Conservation (phyloP, 2,113 vertebrate genomes). For the Chascanopsetta lugubris region DNA sequence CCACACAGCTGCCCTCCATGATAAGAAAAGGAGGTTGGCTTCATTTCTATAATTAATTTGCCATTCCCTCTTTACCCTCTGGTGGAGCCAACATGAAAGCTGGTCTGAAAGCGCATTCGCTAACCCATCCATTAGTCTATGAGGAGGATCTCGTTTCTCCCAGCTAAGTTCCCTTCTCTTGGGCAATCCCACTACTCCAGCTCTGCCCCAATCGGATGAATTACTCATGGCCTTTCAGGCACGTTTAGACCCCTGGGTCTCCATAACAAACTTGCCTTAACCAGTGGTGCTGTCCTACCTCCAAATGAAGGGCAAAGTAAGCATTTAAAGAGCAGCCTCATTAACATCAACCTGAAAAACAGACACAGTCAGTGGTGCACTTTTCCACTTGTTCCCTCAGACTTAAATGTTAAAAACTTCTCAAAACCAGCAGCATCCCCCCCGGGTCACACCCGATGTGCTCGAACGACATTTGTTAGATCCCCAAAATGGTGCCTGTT, state of each 20-base stretch:
- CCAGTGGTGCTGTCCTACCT: constrained; percentile 52
- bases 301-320: constrained; percentile 66
- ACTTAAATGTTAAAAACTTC: constrained; percentile 4
- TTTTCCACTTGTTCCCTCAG: neutral
- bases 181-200: constrained; percentile 61
- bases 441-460: constrained; percentile 43
- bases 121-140: constrained; percentile 78
- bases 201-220: constrained; percentile 50
- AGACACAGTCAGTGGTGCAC: constrained; percentile 14
- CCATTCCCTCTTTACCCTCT: constrained; percentile 74
- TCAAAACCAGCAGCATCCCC: constrained; percentile 27
- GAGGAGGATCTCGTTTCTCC: constrained; percentile 77
- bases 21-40: constrained; percentile 75
- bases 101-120: constrained; percentile 74
- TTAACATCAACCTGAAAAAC: constrained; percentile 49
- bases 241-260: constrained; percentile 60
- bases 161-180: constrained; percentile 71
- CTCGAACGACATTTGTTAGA: constrained; percentile 37
- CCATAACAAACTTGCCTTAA: constrained; percentile 51
- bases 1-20: constrained; percentile 73
- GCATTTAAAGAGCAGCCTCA: constrained; percentile 39
- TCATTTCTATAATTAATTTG: constrained; percentile 81
- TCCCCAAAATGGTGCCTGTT: constrained; percentile 57
- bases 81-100: constrained; percentile 81
- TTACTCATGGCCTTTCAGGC: constrained; percentile 68